phyloP scores from a whole-genome alignment of 2,113 vertebrate species.

The Regulus satrapa region DNA sequence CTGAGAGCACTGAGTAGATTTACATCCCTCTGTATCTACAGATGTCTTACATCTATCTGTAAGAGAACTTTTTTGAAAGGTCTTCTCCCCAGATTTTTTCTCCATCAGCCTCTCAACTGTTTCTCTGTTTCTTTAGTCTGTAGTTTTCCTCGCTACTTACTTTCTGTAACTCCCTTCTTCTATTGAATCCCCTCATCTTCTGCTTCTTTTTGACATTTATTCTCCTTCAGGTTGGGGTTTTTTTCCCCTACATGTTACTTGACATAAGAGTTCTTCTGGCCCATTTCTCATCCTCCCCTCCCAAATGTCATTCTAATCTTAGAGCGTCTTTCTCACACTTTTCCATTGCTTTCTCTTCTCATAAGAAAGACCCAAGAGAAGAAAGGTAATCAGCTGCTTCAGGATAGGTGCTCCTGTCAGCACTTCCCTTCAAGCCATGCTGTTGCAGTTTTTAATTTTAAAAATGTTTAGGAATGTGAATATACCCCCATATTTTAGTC shows the following conservation, averaged over 20 bases:
- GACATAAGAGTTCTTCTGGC: neutral
- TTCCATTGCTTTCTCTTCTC: neutral
- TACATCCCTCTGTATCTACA: neutral
- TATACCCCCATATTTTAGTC: neutral
- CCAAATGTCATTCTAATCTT: neutral
- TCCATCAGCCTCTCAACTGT: neutral
- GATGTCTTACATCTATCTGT: neutral
- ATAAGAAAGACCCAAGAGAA: neutral
- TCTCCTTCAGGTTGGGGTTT: neutral
- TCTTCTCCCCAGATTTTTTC: neutral
- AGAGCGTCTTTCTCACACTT: neutral
- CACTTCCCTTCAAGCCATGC: neutral
- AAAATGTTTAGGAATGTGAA: neutral
- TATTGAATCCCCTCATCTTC: neutral
- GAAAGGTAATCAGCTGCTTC: neutral
- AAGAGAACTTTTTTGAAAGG: neutral
- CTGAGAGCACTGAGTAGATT: neutral
- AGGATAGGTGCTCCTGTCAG: neutral
- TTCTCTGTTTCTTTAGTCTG: neutral
- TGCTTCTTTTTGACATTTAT: neutral
- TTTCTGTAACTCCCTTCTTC: neutral
- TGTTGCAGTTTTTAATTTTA: neutral
- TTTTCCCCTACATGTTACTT: neutral
- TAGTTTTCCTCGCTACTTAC: neutral
- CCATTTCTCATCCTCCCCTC: neutral